Conservation (phyloP, 2,797 vertebrate genomes). For the Helostoma temminkii region DNA sequence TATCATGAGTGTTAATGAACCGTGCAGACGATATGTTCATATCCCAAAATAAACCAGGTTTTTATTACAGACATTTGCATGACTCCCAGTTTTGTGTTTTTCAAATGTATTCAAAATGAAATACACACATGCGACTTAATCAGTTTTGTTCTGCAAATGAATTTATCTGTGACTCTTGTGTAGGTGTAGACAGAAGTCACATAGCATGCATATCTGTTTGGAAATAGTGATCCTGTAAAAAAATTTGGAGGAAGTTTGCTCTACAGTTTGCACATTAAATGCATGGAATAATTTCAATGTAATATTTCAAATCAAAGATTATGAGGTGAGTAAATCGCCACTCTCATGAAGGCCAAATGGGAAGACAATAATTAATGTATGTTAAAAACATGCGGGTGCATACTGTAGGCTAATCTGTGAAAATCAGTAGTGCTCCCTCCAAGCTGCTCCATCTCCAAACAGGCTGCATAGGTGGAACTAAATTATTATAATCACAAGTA, state of each 20-base stretch:
- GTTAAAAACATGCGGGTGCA: conserved; percentile 42
- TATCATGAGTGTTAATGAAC: conserved; percentile 61
- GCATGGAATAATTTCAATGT: conserved; percentile 27
- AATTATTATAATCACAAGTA: conserved; percentile 19
- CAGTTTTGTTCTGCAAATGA: conserved; percentile 27
- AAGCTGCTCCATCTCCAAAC: conserved; percentile 18
- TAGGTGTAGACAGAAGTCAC: conserved; percentile 27
- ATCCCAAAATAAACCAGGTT: conserved; percentile 57
- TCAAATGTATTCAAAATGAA: conserved; percentile 15
- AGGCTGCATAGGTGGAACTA: conserved; percentile 34
- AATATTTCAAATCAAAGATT: conserved; percentile 51
- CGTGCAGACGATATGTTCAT: conserved; percentile 49
- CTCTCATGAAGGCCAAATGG: conserved; percentile 32
- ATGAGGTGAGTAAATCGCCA: conserved; percentile 14
- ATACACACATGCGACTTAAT: conserved; percentile 20
- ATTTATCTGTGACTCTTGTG: conserved; percentile 18
- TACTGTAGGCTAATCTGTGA: conserved; percentile 25
- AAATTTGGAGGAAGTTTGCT: conserved; percentile 25
- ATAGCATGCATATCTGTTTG: background rate
- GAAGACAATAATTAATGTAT: conserved; percentile 33
- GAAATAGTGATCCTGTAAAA: conserved; percentile 14
- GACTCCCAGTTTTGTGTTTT: conserved; percentile 28
- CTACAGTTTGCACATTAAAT: conserved; percentile 29
- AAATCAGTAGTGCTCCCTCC: conserved; percentile 23
- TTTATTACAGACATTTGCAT: conserved; percentile 28